Evolutionary conservation across 2,797 vertebrate species (phyloP), one percentile per base, ranked within the genome.

Genomic region (Buphagus erythrorhynchus): DNA sequence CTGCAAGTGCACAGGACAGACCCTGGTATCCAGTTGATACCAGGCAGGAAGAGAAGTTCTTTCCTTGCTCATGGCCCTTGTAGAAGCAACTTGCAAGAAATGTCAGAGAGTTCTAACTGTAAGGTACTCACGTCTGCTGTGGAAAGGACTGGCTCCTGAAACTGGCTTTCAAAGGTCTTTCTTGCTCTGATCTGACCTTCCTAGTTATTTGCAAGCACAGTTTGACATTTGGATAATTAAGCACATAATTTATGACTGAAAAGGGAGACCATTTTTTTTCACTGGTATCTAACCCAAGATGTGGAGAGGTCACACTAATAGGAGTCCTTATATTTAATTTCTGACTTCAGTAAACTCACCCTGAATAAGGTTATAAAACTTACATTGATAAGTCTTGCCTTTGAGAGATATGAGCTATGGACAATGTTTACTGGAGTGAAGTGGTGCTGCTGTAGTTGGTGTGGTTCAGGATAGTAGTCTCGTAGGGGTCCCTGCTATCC

Each of bases 201-300:
- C 72, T 59, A 54, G 61, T 67, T 90, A 89, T 86, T 88, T 93
- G 91, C 72, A 75, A 91, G 81, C 45, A 51, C 25, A 89, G 46
- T 72, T 65, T 96, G 89, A 90, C 79, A 89, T 89, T 82, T 94
- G 86, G 78, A 91, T 94, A 92, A 93, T 97, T 88, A 96, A 91
- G 49, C 78, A 72, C 31, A n/a, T 86, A 89, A 96, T 88, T 87
- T 94, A 92, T 80, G 72, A 59, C 48, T 88, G 85, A 92, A 91
- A 92, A 75, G 26, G 25, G 68, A 90, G n/a, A 55, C 10, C 28
- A 15, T 8, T 2, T 43, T 83, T 81, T 78, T 59, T 6, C 24
- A 21, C 33, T 91, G 18, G 19, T 48, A 40, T 92, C 36, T 96
- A 65, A 77, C 81, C 62, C 40, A 48, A 86, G 28, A 38, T 72